phyloP scores from a whole-genome alignment of 2,797 vertebrate species.

The Argya squamiceps region DNA sequence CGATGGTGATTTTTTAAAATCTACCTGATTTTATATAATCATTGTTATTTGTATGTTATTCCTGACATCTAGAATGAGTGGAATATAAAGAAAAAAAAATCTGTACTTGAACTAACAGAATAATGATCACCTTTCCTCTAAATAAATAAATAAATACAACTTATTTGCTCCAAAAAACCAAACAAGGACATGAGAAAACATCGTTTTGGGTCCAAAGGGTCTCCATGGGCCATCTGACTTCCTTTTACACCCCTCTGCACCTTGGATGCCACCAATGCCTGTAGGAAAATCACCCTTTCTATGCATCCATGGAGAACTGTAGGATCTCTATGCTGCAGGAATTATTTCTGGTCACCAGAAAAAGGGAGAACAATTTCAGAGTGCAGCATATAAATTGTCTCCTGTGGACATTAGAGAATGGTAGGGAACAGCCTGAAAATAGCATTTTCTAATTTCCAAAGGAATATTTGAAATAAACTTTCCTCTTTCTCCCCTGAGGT shows the following conservation, averaged over 20 bases:
- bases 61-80: background rate
- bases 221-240: background rate
- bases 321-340: background rate
- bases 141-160: background rate
- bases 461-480: slow-evolving; percentile 13
- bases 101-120: background rate
- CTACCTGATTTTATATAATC: background rate
- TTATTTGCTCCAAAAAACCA: background rate
- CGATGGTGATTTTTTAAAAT: background rate
- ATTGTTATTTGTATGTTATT: background rate
- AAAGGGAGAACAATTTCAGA: background rate
- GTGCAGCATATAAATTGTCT: background rate
- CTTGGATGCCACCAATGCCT: background rate
- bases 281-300: background rate
- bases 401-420: background rate
- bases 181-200: background rate
- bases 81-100: background rate
- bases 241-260: background rate
- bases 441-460: background rate
- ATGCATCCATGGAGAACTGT: background rate
- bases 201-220: background rate
- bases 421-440: background rate
- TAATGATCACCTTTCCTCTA: background rate
- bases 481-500: background rate
- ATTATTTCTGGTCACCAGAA: background rate